Base-by-base conservation (phyloP, 2,797 vertebrate genomes). In the Clarias laeviceps region DNA sequence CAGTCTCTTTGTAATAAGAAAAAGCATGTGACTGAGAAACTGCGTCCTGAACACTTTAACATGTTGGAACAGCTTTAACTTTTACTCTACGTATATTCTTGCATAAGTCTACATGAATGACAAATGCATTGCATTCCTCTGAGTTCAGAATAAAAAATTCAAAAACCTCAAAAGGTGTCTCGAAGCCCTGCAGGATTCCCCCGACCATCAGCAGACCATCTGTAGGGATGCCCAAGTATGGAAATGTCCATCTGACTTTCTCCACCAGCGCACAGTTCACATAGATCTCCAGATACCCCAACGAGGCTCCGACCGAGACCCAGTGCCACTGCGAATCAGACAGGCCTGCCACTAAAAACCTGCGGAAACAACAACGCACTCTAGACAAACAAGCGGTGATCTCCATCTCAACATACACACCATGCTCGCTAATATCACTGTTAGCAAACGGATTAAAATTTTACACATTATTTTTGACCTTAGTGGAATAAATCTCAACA, bases 261-360 rank as follows among this genome's bases (percentile, higher is more conserved):
- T 96, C 96, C 89, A 95, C 91, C 89, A 96, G 92, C 50, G 88
- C 86, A 65, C 96, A 97, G 92, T 97, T 96, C 91, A 96, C 93
- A 1, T 96, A 94, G 37, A 96, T 32, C 34, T 93, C 91, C 88
- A 97, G 90, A 85, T 93, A 92, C 64, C 94, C 92, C 74, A 88
- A 78, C 2, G 95, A 95, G 85, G 96, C 93, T 22, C 94, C 85
- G 7, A 97, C 85, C 8, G 95, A 94, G 57, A 96, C 90, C 2
- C 40, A 91, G 91, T 96, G 96, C 96, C 96, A 97, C 69, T 0
- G 88, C 5, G 94, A 95, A 1, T 97, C 94, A 0, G 91, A 88
- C 2, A 97, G 91, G 77, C 87, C 87, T 11, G 91, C 87, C 74
- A 96, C 90, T 0, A 95, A 91, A 90, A 96, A 96, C 91, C 96